Base-by-base conservation (phyloP, 1,140 invertebrate genomes). In the Ceratitis capitata region DNA sequence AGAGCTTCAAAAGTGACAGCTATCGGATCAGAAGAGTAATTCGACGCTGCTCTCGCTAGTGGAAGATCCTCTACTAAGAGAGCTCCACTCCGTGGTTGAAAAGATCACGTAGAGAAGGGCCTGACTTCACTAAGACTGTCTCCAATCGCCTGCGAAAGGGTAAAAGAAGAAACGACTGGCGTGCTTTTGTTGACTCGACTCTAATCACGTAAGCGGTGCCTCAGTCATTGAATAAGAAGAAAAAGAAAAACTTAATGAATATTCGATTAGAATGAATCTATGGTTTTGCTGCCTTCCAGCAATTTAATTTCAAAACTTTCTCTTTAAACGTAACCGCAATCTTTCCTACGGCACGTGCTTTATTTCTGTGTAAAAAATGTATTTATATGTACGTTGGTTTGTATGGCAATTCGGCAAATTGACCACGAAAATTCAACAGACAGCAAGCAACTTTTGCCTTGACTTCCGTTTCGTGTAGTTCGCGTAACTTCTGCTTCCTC, bases 401-500 rank as follows among this genome's bases (percentile, higher is more conserved):
- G 39, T 2, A 12, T 3, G 42, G 35, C 39, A 78, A 39, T 78
- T 78, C 69, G 7, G 35, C 69, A 45, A 78, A 78, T 78, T 42
- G 69, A 78, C 69, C 69, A 45, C 69, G 45, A 42, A 78, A 78
- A 78, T 19, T 45, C 69, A 78, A 45, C 69, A 42, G 69, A 45
- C 69, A 78, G 39, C 35, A 42, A 39, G 69, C 69, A 47, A 78
- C 69, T 45, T n/a, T 74, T 74, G 64, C 29, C 69, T 78, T 45
- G 69, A 78, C 42, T 78, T 78, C 69, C 69, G 69, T 78, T 78
- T 78, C 69, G 69, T 78, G 69, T 78, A 78, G 69, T 78, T 78
- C 26, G n/a, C n/a, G n/a, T 9, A 23, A n/a, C 69, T 78, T 78
- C 26, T 9, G 4, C n/a, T 78, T 26, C 69, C 35, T 45, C 23